A percentile compares a stretch with the other conserved stretches of the same genome.
Evolutionary conservation across 2,888 invertebrate species (phyloP).

Genomic region (Notodonta ziczac): DNA sequence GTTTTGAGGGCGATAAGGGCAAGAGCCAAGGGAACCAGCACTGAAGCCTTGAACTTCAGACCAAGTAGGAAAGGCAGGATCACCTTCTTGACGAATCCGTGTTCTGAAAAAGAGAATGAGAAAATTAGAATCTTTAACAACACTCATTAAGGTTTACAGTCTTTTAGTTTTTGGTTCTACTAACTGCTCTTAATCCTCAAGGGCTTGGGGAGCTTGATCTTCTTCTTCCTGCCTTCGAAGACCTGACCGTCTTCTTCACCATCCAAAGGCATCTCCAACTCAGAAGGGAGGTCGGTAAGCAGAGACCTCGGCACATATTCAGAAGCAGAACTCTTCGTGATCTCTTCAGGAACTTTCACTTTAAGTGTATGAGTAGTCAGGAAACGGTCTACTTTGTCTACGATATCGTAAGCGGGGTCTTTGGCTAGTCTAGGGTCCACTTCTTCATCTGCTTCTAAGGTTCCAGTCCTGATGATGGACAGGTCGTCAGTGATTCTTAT

Average conservation of each 20-base stretch:
- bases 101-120: constrained; percentile 83
- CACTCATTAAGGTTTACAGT: not conserved
- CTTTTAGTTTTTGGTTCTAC: constrained; percentile 32
- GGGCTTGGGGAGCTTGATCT: constrained; percentile 80
- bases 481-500: constrained; percentile 91
- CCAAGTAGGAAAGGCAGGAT: constrained; percentile 94
- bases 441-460: constrained; percentile 65
- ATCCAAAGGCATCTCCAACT: constrained; percentile 89
- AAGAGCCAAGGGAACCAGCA: constrained; percentile 91
- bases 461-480: constrained; percentile 87
- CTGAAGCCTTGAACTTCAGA: constrained; percentile 93
- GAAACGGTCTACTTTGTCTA: constrained; percentile 90
- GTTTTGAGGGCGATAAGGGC: constrained; percentile 94
- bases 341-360: constrained; percentile 89
- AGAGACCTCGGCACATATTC: constrained; percentile 87
- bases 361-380: constrained; percentile 90
- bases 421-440: constrained; percentile 79
- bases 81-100: constrained; percentile 93
- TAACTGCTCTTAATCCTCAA: constrained; percentile 81
- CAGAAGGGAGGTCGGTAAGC: constrained; percentile 86
- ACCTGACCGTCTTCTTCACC: constrained; percentile 77
- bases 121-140: constrained; percentile 20
- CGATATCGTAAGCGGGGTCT: constrained; percentile 84
- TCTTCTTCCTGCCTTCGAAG: constrained; percentile 79
- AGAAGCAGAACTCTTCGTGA: constrained; percentile 82